Conservation (phyloP, 2,888 invertebrate species). For the Heliconius aoede region DNA sequence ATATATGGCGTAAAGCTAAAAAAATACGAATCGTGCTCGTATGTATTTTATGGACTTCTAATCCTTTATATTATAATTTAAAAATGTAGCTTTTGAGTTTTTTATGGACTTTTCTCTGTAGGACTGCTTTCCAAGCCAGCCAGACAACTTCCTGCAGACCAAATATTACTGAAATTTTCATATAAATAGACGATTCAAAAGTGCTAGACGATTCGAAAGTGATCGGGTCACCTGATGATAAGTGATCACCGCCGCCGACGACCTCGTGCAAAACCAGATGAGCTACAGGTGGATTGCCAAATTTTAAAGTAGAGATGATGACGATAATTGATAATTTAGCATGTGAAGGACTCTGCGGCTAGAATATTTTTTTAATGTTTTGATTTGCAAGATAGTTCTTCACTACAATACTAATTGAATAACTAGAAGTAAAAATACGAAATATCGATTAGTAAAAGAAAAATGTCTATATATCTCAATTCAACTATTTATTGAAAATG, state of each 20-base stretch:
- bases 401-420: not conserved
- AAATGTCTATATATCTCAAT: not conserved
- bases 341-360: too few species aligned
- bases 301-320: too few species aligned
- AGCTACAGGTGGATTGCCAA: too few species aligned
- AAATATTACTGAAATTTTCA: not conserved
- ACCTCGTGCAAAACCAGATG: too few species aligned
- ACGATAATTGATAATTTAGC: too few species aligned
- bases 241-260: too few species aligned
- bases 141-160: not conserved
- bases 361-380: too few species aligned
- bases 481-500: not conserved
- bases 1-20: not conserved
- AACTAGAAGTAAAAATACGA: not conserved
- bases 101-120: not conserved
- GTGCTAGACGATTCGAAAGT: too few species aligned
- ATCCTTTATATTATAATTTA: not conserved
- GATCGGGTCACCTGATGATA: too few species aligned
- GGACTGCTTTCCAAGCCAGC: not conserved
- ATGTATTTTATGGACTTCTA: not conserved
- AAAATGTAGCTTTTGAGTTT: not conserved
- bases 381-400: too few species aligned
- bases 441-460: not conserved
- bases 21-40: too few species aligned
- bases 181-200: not conserved